phyloP scores from a whole-genome alignment of 1,140 invertebrate genomes.

The Drosophila subobscura region DNA sequence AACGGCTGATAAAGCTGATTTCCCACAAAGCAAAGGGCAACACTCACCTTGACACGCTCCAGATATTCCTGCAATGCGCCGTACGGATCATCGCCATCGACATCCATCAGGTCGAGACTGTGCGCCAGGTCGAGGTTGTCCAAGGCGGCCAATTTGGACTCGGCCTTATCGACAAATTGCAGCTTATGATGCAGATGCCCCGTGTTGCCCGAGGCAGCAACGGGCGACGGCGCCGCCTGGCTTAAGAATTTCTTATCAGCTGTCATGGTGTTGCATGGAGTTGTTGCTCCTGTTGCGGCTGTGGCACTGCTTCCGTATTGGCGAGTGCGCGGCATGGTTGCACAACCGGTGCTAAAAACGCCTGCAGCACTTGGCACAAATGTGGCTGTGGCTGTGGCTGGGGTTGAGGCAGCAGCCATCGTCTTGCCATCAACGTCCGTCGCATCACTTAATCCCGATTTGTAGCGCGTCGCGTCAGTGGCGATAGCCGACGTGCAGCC shows the following conservation, averaged over 20 bases:
- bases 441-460: slow-evolving; percentile 82
- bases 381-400: slow-evolving; percentile 13
- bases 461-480: slow-evolving; percentile 76
- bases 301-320: slow-evolving; percentile 72
- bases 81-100: slow-evolving; percentile 79
- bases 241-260: slow-evolving; percentile 79
- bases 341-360: slow-evolving; percentile 79
- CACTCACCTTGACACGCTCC: slow-evolving; percentile 80
- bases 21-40: slow-evolving; percentile 12
- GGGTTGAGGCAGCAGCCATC: slow-evolving; percentile 21
- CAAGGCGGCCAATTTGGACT: slow-evolving; percentile 69
- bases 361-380: slow-evolving; percentile 48
- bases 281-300: slow-evolving; percentile 25
- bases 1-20: slow-evolving; percentile 4
- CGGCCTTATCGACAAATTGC: slow-evolving; percentile 72
- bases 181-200: slow-evolving; percentile 69
- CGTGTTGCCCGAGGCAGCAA: slow-evolving; percentile 35
- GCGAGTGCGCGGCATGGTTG: slow-evolving; percentile 77
- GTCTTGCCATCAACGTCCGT: slow-evolving; percentile 64
- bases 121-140: slow-evolving; percentile 78
- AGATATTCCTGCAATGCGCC: slow-evolving; percentile 74
- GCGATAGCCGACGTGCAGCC: slow-evolving; percentile 69
- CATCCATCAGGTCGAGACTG: slow-evolving; percentile 71
- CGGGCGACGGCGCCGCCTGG: slow-evolving; percentile 51
- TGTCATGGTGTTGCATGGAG: slow-evolving; percentile 65